These are phyloP conservation scores for Nettapus auritus DNA, from an alignment of 2,113 vertebrate species.

Conservation along the genomic window DNA sequence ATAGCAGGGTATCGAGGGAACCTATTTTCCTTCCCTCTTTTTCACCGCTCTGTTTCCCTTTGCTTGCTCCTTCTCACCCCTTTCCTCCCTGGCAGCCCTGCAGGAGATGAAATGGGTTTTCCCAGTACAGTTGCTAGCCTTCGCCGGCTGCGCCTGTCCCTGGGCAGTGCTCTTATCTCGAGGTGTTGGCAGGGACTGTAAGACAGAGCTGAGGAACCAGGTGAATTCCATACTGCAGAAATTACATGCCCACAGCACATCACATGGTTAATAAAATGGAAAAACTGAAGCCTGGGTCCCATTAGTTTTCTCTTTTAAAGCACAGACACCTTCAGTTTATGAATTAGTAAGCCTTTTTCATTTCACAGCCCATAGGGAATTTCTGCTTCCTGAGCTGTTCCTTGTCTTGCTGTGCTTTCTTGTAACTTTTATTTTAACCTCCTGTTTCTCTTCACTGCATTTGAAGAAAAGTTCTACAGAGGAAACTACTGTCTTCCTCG, in stretches of 20 bases:
- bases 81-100: not conserved
- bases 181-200: constrained; percentile 26
- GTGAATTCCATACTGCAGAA: constrained; percentile 12
- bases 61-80: not conserved
- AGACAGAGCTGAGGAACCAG: not conserved
- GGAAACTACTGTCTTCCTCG: not conserved
- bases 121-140: not conserved
- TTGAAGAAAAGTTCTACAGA: not conserved
- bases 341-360: constrained; percentile 66
- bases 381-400: constrained; percentile 15
- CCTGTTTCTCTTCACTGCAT: constrained; percentile 13
- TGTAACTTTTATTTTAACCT: constrained; percentile 56
- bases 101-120: not conserved
- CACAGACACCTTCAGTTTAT: constrained; percentile 49
- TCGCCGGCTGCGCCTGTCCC: not conserved
- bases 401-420: constrained; percentile 30
- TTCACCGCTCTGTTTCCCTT: not conserved
- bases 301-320: constrained; percentile 41
- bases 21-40: not conserved
- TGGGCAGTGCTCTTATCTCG: not conserved
- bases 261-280: constrained; percentile 56
- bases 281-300: constrained; percentile 22
- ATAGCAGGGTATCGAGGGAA: not conserved
- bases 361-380: constrained; percentile 32
- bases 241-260: constrained; percentile 38